These are phyloP conservation scores for Antrozous pallidus DNA, from an alignment of 2,797 vertebrate species.

Conservation along the genomic window DNA sequence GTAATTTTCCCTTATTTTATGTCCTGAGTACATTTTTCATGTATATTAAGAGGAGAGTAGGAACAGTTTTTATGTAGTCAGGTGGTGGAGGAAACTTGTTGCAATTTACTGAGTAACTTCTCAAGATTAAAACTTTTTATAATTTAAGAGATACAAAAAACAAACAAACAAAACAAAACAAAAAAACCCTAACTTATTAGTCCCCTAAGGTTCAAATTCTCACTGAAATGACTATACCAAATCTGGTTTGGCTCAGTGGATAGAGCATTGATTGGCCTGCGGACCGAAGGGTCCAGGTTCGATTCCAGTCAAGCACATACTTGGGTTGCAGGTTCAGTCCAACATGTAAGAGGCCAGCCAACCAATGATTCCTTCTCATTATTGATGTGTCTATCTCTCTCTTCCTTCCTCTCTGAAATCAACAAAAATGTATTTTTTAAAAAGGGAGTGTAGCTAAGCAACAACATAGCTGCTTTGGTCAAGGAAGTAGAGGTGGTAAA, in stretches of 20 bases:
- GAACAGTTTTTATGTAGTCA: background rate
- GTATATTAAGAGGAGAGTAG: background rate
- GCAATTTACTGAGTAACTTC: background rate
- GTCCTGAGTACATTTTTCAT: constrained; percentile 9
- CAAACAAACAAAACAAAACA: background rate
- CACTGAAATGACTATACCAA: background rate
- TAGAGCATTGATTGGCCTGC: too few relatives aligned
- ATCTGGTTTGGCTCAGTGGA: background rate
- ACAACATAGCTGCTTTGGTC: background rate
- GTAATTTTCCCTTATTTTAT: constrained; percentile 27
- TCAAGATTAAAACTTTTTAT: constrained; percentile 12
- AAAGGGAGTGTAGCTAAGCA: too few relatives aligned
- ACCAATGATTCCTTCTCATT: too few relatives aligned
- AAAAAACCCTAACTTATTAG: background rate
- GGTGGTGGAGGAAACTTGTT: background rate
- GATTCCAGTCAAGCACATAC: too few relatives aligned
- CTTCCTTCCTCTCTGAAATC: too few relatives aligned
- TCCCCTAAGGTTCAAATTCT: background rate
- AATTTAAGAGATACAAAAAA: background rate
- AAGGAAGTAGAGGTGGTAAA: background rate
- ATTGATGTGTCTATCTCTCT: too few relatives aligned
- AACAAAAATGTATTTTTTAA: too few relatives aligned
- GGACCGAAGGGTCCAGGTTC: too few relatives aligned
- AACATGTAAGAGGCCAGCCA: too few relatives aligned
- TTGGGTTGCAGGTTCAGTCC: too few relatives aligned